Base-by-base conservation (phyloP, 1,140 invertebrate species). In the Scaptomyza graminum region DNA sequence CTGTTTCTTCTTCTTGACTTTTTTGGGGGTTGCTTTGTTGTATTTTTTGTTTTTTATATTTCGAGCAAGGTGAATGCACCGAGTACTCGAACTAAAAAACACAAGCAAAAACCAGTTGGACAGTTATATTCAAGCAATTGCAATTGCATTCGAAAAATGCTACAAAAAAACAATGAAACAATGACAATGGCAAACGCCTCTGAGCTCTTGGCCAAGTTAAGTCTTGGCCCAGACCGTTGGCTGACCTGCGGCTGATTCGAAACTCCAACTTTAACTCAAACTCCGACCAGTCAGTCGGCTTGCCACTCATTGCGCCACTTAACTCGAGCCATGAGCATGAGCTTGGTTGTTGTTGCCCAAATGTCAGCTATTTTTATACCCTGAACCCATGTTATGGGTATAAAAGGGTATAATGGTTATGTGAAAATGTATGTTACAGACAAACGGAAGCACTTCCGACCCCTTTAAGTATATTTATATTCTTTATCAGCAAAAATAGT, bases 241-340 rank as follows among this genome's bases (percentile, higher is more conserved):
- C 37, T 39, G 64, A 67, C 55, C 64, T 39, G 47, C 47, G 22
- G 12, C 65, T 47, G 31, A 46, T 16, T 41, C n/a, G 28, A 41
- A 41, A 41, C 37, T 41, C 39, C 16, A 46, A 43, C 34, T 49
- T 28, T 37, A 50, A 28, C 49, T 59, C 15, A 22, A 22, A 22
- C 18, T 22, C 65, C 78, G 41, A 74, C 65, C 61, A 85, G 82
- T 87, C 74, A 68, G 78, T 4, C 37, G 9, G 37, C 31, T 34
- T 34, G 49, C 82, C 65, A 87, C 82, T 85, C 82, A 85, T 75
- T 77, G 78, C 65, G 59, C 77, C 78, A 87, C 63, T 85, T 77
- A 9, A 81, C 74, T 81, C 25, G 65, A 6, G 5, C 66, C 82
- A 73, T 63, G 73, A 81, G 77, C 62, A 67, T 66, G 79, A 84